Conservation (phyloP, 2,113 vertebrate species). For the Corvus hawaiiensis region DNA sequence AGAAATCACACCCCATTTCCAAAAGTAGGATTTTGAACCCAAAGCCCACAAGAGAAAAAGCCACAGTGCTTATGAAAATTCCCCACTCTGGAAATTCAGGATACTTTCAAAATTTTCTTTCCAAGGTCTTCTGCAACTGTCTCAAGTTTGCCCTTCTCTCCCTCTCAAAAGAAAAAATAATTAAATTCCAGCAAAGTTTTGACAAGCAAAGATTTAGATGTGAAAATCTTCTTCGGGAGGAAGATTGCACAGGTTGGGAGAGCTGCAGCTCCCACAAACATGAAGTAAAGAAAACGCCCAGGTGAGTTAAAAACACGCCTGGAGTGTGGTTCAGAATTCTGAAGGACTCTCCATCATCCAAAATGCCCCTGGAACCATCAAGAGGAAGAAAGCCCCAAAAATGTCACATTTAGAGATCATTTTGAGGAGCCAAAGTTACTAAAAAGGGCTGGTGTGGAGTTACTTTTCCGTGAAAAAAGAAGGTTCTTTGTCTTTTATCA, state of each 20-base stretch:
- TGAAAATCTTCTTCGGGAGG: neutral
- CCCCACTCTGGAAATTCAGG: neutral
- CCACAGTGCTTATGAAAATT: neutral
- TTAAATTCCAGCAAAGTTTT: neutral
- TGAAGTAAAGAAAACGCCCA: fast-evolving
- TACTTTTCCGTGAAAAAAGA: neutral
- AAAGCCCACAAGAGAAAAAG: neutral
- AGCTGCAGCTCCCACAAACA: neutral
- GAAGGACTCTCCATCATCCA: neutral
- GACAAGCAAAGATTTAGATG: neutral
- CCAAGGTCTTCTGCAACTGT: neutral
- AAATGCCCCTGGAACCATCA: neutral
- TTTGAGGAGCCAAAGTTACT: neutral
- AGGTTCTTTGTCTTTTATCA: neutral
- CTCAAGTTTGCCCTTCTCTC: neutral
- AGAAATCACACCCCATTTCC: neutral
- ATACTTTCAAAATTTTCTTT: neutral
- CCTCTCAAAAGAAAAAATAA: neutral
- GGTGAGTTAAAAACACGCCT: neutral
- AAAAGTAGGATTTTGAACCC: neutral
- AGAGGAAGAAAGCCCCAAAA: neutral
- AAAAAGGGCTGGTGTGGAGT: neutral
- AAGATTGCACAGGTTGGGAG: neutral
- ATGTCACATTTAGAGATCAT: neutral
- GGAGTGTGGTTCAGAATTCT: neutral